Evolutionary conservation across 2,888 invertebrate species (phyloP).

Genomic region (Synanthedon vespiformis): DNA sequence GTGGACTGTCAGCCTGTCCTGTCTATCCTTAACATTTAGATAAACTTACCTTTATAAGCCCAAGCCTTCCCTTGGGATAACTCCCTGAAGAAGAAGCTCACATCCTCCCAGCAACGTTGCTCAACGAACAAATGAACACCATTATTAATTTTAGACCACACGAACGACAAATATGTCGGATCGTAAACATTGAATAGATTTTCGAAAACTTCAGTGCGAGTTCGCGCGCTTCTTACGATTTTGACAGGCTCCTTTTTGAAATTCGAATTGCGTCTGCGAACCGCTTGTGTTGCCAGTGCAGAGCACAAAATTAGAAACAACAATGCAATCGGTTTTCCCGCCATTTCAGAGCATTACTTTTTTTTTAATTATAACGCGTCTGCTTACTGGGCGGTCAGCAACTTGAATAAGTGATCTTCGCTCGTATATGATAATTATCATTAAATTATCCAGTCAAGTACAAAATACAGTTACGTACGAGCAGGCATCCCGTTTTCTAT

Average conservation of each 20-base stretch:
- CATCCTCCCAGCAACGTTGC: conserved; percentile 50
- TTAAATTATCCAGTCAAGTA: background rate
- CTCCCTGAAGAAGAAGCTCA: conserved; percentile 50
- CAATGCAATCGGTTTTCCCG: background rate
- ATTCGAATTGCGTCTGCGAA: background rate
- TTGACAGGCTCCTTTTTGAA: background rate
- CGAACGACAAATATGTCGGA: conserved; percentile 47
- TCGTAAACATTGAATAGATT: conserved; percentile 56
- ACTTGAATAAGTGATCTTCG: background rate
- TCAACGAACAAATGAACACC: conserved; percentile 48
- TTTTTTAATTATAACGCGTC: background rate
- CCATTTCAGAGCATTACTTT: background rate
- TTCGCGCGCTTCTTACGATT: conserved; percentile 9
- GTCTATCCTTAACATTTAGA: too few species aligned
- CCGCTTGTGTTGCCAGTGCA: background rate
- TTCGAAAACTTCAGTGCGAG: conserved; percentile 41
- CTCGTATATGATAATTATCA: background rate
- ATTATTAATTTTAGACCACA: conserved; percentile 57
- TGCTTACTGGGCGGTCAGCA: background rate
- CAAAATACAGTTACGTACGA: background rate
- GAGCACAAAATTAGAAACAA: background rate
- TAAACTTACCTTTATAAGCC: conserved; percentile 62
- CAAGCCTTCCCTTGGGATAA: conserved; percentile 54
- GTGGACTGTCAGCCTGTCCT: too few species aligned
- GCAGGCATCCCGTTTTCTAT: background rate